Evolutionary conservation across 1,140 invertebrate genomes (phyloP).

Genomic region (Nasonia longicornis): DNA sequence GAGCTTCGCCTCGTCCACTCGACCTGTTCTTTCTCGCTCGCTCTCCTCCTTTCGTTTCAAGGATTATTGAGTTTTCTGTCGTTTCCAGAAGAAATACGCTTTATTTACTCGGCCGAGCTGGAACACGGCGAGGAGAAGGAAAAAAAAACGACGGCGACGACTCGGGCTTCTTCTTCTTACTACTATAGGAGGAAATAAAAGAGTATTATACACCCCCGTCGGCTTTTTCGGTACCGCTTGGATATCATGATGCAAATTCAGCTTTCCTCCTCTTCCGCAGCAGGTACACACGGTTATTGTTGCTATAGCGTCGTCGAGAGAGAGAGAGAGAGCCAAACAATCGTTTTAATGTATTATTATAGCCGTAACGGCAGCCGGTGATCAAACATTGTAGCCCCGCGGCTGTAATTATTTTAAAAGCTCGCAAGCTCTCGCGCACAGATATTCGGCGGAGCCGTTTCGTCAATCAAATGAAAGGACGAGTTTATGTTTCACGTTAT

Average conservation of each 20-base stretch:
- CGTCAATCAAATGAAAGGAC: constrained; percentile 41
- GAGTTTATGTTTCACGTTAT: constrained; percentile 10
- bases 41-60: constrained; percentile 52
- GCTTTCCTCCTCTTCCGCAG: neutral
- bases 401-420: constrained; percentile 41
- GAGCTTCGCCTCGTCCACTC: constrained; percentile 40
- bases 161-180: neutral
- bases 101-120: constrained; percentile 60
- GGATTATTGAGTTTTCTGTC: constrained; percentile 69
- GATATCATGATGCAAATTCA: constrained; percentile 8
- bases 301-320: too few species aligned
- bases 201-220: neutral
- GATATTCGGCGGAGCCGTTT: neutral
- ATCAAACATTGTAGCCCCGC: constrained; percentile 24
- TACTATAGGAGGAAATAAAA: constrained; percentile 23
- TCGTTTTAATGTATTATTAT: constrained; percentile 31
- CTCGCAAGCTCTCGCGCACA: neutral
- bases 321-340: neutral
- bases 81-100: constrained; percentile 68
- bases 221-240: neutral
- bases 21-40: constrained; percentile 43
- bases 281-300: neutral
- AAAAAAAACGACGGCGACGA: constrained; percentile 23
- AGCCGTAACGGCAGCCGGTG: neutral
- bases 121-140: constrained; percentile 4